Evolutionary conservation across 2,888 invertebrate species (phyloP).

Genomic region (Agrochola circellaris): DNA sequence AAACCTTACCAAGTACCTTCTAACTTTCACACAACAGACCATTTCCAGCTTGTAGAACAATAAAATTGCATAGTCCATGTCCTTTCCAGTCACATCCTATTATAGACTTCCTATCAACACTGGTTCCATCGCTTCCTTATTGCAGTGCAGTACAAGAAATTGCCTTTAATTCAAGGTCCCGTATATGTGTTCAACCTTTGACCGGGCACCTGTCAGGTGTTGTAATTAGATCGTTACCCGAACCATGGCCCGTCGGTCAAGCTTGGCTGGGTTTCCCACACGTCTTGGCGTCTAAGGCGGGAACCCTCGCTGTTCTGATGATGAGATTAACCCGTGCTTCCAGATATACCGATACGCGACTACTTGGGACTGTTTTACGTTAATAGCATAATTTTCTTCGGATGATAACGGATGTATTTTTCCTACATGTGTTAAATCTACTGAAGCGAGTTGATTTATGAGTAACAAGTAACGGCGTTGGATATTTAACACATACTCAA

Average conservation of each 20-base stretch:
- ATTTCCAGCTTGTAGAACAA: slow-evolving; percentile 63
- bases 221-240: slow-evolving; percentile 84
- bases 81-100: slow-evolving; percentile 67
- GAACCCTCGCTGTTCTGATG: slow-evolving; percentile 71
- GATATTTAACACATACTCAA: slow-evolving; percentile 34
- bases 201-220: slow-evolving; percentile 76
- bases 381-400: slow-evolving; percentile 58
- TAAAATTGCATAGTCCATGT: slow-evolving; percentile 71
- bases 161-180: slow-evolving; percentile 63
- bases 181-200: slow-evolving; percentile 75
- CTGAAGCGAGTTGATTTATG: slow-evolving; percentile 33
- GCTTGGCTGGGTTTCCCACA: slow-evolving; percentile 80
- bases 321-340: slow-evolving; percentile 71
- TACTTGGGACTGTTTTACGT: slow-evolving; percentile 59
- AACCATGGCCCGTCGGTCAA: slow-evolving; percentile 75
- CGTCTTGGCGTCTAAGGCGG: slow-evolving; percentile 70
- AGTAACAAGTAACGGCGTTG: slow-evolving; percentile 35
- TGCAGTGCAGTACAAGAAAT: slow-evolving; percentile 59
- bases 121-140: slow-evolving; percentile 71
- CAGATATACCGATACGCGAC: slow-evolving; percentile 67
- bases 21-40: slow-evolving; percentile 28
- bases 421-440: slow-evolving; percentile 18
- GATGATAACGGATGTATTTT: slow-evolving; percentile 39
- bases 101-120: slow-evolving; percentile 62
- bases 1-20: slow-evolving; percentile 17